Percentiles rank a stretch among this genome's conserved stretches.
Evolutionary conservation across 2,113 vertebrate species (phyloP).

Genomic region (Engystomops pustulosus): DNA sequence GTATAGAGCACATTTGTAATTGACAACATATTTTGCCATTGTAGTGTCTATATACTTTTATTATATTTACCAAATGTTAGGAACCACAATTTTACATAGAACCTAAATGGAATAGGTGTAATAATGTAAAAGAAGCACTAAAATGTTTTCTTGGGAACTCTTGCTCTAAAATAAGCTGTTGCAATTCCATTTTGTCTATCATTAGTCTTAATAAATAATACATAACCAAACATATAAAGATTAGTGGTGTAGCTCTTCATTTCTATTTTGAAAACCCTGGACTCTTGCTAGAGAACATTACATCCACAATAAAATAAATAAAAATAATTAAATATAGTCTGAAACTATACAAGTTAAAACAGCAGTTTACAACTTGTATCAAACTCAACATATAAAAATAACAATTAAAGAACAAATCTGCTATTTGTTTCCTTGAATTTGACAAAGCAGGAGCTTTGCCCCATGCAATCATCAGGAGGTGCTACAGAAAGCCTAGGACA

Average conservation of each 20-base stretch:
- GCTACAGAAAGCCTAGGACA: too few species aligned
- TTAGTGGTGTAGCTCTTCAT: background rate
- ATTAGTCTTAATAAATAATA: slow-evolving; percentile 33
- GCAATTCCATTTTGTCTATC: slow-evolving; percentile 6
- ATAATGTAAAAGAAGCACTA: background rate
- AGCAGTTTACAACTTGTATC: background rate
- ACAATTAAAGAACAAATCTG: too few species aligned
- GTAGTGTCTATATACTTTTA: too few species aligned
- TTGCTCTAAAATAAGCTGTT: background rate
- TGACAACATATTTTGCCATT: too few species aligned
- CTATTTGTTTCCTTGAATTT: too few species aligned
- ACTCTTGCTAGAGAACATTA: background rate
- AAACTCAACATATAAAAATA: too few species aligned
- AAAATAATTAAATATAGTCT: too few species aligned
- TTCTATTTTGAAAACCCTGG: slow-evolving; percentile 9
- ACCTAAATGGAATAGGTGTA: background rate
- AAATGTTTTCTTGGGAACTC: background rate
- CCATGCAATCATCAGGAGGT: too few species aligned
- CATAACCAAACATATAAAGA: background rate
- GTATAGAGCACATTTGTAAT: too few species aligned
- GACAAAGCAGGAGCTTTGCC: too few species aligned
- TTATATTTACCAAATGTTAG: too few species aligned
- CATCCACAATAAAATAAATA: background rate
- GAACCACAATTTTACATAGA: background rate
- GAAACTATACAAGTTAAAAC: background rate